Evolutionary conservation across 2,113 vertebrate species (phyloP).

Genomic region (Octodon degus): DNA sequence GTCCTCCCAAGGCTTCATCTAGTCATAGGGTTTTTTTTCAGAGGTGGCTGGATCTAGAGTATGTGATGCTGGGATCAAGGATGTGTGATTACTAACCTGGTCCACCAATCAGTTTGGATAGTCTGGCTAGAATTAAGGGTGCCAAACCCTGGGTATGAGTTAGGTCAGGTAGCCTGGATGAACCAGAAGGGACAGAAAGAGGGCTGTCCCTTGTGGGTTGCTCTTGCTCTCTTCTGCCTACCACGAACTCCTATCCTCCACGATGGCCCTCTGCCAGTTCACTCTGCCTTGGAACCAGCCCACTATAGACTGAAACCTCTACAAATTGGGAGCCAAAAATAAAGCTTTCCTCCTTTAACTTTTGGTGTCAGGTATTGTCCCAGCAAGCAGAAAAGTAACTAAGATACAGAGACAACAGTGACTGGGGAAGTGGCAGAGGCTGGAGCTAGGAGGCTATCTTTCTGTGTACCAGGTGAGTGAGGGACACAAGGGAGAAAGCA

Average conservation of each 20-base stretch:
- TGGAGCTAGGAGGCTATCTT: background rate
- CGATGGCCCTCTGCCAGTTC: background rate
- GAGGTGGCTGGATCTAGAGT: background rate
- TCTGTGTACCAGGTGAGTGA: background rate
- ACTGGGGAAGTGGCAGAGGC: too few relatives aligned
- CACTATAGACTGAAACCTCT: background rate
- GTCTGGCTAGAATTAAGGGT: background rate
- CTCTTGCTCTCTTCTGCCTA: background rate
- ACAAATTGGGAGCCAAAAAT: background rate
- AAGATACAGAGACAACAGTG: background rate
- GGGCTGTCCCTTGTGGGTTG: background rate
- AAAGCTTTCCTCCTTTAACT: background rate
- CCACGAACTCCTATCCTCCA: background rate
- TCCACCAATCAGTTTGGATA: background rate
- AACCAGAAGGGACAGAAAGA: background rate
- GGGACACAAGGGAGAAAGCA: rapidly evolving
- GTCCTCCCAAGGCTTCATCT: background rate
- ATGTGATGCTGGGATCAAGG: background rate
- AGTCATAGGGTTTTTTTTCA: background rate
- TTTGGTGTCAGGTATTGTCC: background rate
- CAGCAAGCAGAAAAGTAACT: background rate
- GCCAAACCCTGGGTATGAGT: background rate
- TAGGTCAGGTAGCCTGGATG: background rate
- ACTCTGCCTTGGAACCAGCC: background rate
- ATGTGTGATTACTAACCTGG: background rate